Base-by-base conservation (phyloP, 2,888 invertebrate genomes). In the Congeria kusceri region DNA sequence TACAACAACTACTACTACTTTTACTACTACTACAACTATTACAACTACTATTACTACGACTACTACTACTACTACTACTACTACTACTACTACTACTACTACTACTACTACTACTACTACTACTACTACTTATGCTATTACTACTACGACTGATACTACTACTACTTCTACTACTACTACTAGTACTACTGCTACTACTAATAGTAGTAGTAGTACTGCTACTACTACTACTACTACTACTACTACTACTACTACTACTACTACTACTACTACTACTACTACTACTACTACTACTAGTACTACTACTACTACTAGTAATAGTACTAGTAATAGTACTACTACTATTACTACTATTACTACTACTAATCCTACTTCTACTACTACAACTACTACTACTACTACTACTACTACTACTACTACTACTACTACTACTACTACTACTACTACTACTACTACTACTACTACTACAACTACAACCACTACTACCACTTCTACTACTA, bases 371-470 rank as follows among this genome's bases (percentile, higher is more conserved):
- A 29, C 61, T 29, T 28, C 61, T n/a, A 28, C 29, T 32, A 28
- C 61, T 32, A 61, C 61, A 13, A 28, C 29, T 49, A 49, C 49
- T 49, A 49, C 49, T 29, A 61, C 29, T n/a, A 28, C 61, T 32
- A 61, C 29, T 29, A 61, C 32, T 29, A 28, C 61, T 32, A 61
- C 61, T 32, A 61, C 29, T n/a, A 61, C 61, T 32, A 61, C 61
- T 29, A 61, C 61, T 32, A 61, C 29, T n/a, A 29, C 27, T 32
- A 61, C 61, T 32, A 15, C 61, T 29, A 61, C 27, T n/a, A 61
- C 27, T 32, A 64, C 53, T 28, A 56, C 73, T 65, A 49, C 49
- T 49, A 49, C 49, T 49, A 49, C 73, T 32, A 61, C 61, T 32
- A 61, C 61, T 32, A 61, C 29, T 29, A 29, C 61, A 18, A 61